Evolutionary conservation across 2,797 vertebrate genomes (phyloP).

Genomic region (Eulemur mongoz): DNA sequence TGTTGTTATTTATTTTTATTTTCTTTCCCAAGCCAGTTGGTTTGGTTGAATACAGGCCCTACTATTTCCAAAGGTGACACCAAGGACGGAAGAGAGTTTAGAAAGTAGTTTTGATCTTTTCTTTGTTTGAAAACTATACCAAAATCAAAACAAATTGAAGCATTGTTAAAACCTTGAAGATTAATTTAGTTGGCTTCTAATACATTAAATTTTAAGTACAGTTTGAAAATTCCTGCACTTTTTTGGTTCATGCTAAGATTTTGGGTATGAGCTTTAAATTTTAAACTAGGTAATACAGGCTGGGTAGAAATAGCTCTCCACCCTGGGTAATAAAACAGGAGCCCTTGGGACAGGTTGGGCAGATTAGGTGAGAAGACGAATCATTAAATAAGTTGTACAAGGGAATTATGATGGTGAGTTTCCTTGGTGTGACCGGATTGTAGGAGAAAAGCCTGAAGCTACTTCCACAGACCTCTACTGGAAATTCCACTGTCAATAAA

Average conservation of each 20-base stretch:
- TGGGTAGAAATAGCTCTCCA: not conserved
- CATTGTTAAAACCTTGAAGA: not conserved
- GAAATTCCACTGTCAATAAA: not conserved
- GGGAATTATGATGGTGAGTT: not conserved
- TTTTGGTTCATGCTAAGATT: constrained; percentile 7
- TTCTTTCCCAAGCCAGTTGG: not conserved
- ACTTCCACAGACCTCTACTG: not conserved
- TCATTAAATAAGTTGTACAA: not conserved
- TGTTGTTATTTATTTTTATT: not conserved
- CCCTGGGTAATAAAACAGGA: not conserved
- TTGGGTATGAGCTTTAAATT: not conserved
- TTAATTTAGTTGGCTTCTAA: not conserved
- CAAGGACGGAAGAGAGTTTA: not conserved
- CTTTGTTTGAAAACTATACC: not conserved
- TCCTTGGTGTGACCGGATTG: not conserved
- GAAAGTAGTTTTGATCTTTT: not conserved
- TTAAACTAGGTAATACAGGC: not conserved
- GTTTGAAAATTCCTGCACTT: not conserved
- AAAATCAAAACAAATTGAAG: not conserved
- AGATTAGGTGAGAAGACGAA: not conserved
- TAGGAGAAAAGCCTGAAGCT: constrained; percentile 22
- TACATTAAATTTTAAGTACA: not conserved
- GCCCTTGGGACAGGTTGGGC: not conserved
- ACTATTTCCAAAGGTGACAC: not conserved
- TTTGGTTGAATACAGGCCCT: not conserved